Percentiles rank a stretch among this genome's conserved stretches.
Evolutionary conservation across 2,797 vertebrate genomes (phyloP).

Genomic region (Myripristis murdjan): DNA sequence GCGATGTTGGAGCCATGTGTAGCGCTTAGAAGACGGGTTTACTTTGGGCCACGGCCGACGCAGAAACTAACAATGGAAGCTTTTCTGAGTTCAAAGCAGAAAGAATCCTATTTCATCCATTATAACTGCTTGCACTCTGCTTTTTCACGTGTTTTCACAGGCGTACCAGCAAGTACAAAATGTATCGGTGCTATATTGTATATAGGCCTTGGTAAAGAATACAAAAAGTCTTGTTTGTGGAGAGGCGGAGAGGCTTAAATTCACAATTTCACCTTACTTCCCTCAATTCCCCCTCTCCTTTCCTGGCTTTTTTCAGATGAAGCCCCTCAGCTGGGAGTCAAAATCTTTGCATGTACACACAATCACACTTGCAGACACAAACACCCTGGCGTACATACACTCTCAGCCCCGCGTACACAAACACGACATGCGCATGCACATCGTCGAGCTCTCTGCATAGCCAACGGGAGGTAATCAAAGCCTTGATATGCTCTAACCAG

Average conservation of each 20-base stretch:
- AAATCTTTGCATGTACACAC: slow-evolving; percentile 13
- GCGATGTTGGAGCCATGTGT: neutral
- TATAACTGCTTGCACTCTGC: neutral
- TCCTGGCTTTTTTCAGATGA: slow-evolving; percentile 18
- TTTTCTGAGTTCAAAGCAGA: neutral
- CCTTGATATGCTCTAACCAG: slow-evolving; percentile 81
- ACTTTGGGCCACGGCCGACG: neutral
- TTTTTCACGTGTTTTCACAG: neutral
- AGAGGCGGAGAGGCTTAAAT: slow-evolving; percentile 4
- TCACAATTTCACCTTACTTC: slow-evolving; percentile 19
- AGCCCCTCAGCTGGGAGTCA: neutral
- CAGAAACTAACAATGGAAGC: neutral
- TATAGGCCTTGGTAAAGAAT: slow-evolving; percentile 1
- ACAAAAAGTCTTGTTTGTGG: neutral
- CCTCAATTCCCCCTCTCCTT: neutral
- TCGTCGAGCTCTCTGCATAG: slow-evolving; percentile 58
- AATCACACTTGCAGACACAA: slow-evolving; percentile 5
- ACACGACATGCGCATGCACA: slow-evolving; percentile 12
- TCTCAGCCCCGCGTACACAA: neutral
- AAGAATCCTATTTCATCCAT: neutral
- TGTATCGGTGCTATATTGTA: too few species aligned
- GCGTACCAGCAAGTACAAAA: neutral
- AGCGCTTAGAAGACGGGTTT: neutral
- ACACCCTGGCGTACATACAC: neutral
- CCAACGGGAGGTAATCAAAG: slow-evolving; percentile 80